Percentiles rank a stretch among this genome's conserved stretches.
Conservation (phyloP, 2,113 vertebrate genomes). For the Anarrhichthys ocellatus region DNA sequence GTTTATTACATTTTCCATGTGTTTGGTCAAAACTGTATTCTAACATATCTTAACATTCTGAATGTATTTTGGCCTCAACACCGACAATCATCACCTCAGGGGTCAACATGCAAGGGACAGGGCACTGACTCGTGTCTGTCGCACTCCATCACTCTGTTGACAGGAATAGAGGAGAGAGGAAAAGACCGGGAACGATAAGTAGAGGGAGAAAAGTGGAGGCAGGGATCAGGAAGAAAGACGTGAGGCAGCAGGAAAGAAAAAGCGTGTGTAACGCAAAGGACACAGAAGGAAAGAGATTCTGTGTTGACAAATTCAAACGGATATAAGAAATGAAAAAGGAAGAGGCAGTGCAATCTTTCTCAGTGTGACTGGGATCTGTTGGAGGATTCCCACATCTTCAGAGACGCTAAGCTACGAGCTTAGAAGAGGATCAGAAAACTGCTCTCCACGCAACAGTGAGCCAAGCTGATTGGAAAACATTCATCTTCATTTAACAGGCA, state of each 20-base stretch:
- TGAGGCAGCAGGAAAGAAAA: constrained; percentile 14
- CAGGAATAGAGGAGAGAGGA: background rate
- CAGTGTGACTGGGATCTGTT: constrained; percentile 14
- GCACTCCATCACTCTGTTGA: constrained; percentile 24
- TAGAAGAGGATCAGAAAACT: constrained; percentile 49
- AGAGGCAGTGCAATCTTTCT: background rate
- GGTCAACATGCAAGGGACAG: constrained; percentile 13
- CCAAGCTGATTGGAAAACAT: constrained; percentile 70
- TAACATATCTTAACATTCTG: background rate
- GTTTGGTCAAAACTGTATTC: background rate
- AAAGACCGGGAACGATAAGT: background rate
- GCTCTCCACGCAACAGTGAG: constrained; percentile 67
- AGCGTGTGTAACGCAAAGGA: constrained; percentile 14
- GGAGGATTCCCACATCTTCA: constrained; percentile 51
- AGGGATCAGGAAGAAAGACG: background rate
- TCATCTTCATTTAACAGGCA: constrained; percentile 78
- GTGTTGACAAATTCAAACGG: constrained; percentile 34
- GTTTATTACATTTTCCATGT: background rate
- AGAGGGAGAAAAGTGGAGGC: background rate
- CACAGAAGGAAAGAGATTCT: constrained; percentile 25
- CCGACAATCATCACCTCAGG: constrained; percentile 8
- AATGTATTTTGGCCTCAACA: constrained; percentile 13
- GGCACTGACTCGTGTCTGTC: constrained; percentile 16
- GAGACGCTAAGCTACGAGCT: constrained; percentile 51
- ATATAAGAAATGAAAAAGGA: constrained; percentile 15